These are phyloP conservation scores for Teleogryllus occipitalis DNA, from an alignment of 1,140 invertebrate genomes.

Conservation along the genomic window DNA sequence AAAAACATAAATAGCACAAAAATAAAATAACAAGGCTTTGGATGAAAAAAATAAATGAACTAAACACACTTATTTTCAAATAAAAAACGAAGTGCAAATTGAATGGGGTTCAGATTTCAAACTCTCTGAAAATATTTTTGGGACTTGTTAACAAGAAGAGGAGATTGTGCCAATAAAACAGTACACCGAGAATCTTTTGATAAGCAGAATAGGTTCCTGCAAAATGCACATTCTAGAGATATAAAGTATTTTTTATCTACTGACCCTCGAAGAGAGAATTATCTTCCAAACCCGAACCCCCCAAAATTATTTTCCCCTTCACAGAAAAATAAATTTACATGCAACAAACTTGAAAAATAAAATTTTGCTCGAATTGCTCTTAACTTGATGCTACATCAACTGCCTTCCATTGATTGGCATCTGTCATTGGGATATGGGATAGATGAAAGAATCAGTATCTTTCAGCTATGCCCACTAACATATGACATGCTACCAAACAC, in stretches of 20 bases:
- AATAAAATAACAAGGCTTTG: slow-evolving; percentile 13
- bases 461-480: background rate
- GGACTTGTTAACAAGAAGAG: background rate
- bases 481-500: slow-evolving; percentile 19
- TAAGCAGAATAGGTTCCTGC: slow-evolving; percentile 23
- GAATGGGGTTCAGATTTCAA: background rate
- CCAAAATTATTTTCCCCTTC: background rate
- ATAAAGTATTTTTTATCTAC: background rate
- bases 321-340: slow-evolving; percentile 15
- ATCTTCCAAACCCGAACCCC: background rate
- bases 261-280: background rate
- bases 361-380: slow-evolving; percentile 16
- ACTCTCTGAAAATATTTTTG: background rate
- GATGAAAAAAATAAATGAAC: background rate
- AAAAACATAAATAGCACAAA: slow-evolving; percentile 21
- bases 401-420: slow-evolving; percentile 21
- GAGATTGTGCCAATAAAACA: slow-evolving; percentile 10
- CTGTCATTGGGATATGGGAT: background rate
- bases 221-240: slow-evolving; percentile 17
- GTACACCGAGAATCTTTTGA: slow-evolving; percentile 14
- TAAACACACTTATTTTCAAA: background rate
- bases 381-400: slow-evolving; percentile 24
- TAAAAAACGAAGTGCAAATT: background rate
- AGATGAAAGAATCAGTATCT: background rate
- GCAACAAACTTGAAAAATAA: slow-evolving; percentile 17